Evolutionary conservation across 1,140 invertebrate species (phyloP).

Genomic region (Mylabris phalerata): DNA sequence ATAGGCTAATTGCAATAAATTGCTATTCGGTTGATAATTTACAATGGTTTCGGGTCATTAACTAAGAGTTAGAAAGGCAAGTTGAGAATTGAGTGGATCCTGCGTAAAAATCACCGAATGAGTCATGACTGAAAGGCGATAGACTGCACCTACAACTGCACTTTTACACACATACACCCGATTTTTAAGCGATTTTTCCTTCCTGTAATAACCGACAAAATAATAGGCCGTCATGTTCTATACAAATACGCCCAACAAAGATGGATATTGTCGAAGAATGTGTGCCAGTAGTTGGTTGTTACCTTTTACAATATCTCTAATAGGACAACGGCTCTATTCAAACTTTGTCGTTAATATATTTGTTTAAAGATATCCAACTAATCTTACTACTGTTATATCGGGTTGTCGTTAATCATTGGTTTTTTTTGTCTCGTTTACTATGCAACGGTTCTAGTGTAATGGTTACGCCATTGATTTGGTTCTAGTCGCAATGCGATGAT

Average conservation of each 20-base stretch:
- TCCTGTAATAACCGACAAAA: no score
- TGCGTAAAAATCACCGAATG: slow-evolving; percentile 13
- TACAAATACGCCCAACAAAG: no score
- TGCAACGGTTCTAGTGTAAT: slow-evolving; percentile 13
- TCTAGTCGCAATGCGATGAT: background rate
- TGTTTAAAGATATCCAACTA: slow-evolving; percentile 18
- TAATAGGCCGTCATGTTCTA: no score
- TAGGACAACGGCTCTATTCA: slow-evolving; percentile 25
- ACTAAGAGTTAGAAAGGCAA: slow-evolving; percentile 14
- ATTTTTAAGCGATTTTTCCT: no score
- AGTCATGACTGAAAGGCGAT: slow-evolving; percentile 19
- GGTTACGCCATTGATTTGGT: slow-evolving; percentile 8
- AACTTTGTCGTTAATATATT: slow-evolving; percentile 25
- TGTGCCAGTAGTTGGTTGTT: no score
- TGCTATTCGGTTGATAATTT: slow-evolving; percentile 10
- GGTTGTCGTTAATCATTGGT: slow-evolving; percentile 22
- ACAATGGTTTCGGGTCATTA: slow-evolving; percentile 10
- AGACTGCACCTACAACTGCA: slow-evolving; percentile 17
- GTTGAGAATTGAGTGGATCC: slow-evolving; percentile 1
- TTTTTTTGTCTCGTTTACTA: slow-evolving; percentile 14
- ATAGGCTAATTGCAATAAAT: slow-evolving; percentile 15
- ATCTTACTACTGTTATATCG: slow-evolving; percentile 23
- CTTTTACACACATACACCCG: no score
- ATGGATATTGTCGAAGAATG: no score
- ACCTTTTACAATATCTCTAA: slow-evolving; percentile 2